These are phyloP conservation scores for Sphaeridia pumilis DNA, from an alignment of 2,888 invertebrate species.

Conservation along the genomic window DNA sequence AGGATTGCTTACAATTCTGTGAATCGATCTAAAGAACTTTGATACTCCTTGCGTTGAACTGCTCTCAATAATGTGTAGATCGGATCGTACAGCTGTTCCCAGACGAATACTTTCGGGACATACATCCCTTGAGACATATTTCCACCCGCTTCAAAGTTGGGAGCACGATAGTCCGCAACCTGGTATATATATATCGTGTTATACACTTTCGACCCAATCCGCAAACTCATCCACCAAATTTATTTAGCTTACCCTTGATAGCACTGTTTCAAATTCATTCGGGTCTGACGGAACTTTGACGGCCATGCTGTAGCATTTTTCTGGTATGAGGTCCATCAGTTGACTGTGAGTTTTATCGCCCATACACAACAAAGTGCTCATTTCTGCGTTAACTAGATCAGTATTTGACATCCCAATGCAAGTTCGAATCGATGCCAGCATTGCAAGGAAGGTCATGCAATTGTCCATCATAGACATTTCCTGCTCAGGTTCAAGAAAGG, in stretches of 20 bases:
- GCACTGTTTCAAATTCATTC: constrained; percentile 72
- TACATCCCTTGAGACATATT: constrained; percentile 70
- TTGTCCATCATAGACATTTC: constrained; percentile 86
- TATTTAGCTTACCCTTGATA: constrained; percentile 54
- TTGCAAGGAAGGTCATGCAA: constrained; percentile 78
- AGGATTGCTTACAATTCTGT: constrained; percentile 59
- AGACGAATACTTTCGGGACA: constrained; percentile 69
- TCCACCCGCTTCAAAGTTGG: constrained; percentile 68
- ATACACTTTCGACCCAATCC: no score
- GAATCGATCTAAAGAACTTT: constrained; percentile 86
- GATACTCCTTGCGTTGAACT: constrained; percentile 84
- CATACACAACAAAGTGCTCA: constrained; percentile 83
- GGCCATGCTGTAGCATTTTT: constrained; percentile 74
- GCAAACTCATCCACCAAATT: constrained; percentile 4
- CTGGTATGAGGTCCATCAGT: constrained; percentile 88
- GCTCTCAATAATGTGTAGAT: constrained; percentile 81
- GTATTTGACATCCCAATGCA: constrained; percentile 61
- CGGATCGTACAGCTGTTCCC: constrained; percentile 89
- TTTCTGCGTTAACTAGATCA: constrained; percentile 68
- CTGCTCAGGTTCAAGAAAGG: constrained; percentile 59
- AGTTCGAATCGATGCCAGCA: constrained; percentile 73
- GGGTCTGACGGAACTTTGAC: not conserved
- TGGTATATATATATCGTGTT: constrained; percentile 37
- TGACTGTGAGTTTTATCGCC: constrained; percentile 93
- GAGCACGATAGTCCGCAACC: constrained; percentile 76